Evolutionary conservation across 2,113 vertebrate species (phyloP), one percentile per base, ranked within the genome.

Genomic region (Nothocercus julius): DNA sequence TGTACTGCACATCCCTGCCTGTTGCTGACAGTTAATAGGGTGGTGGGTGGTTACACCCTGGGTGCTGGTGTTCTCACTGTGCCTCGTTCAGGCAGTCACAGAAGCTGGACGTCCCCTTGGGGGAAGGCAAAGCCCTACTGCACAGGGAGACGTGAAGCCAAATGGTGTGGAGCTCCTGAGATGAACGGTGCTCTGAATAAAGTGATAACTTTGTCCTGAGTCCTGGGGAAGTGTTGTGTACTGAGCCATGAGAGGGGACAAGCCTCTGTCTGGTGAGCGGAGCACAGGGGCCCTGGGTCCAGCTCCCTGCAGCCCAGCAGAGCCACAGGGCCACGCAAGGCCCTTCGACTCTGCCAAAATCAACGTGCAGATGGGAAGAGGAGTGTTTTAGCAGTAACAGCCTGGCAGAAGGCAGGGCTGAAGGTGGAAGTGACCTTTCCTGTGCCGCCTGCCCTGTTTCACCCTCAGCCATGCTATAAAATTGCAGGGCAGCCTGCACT

Each of bases 121-220:
- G 53, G 51, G 16, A 58, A 28, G 36, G 59, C 34, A 36, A 15
- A 49, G 69, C 17, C 49, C 44, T 85, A 32, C 2, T 1, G 25
- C 24, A 19, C 1, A 27, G 27, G 38, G 13, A 5, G 64, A 40
- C 3, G 20, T 28, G 68, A 51, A 49, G n/a, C 45, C 25, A 21
- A 45, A 25, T 45, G 76, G 51, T 1, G 49, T 1, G 68, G 91
- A 87, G 59, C 68, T 28, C 67, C 64, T 49, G 36, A 9, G 12
- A 16, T 42, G 47, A 42, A 32, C 0, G 1, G 80, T 84, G 90
- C 87, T 63, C 30, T 80, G 61, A 95, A 91, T 97, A 91, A 97
- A 96, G 82, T 44, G 56, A 30, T 86, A 81, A 81, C 83, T 95
- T 81, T 85, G 89, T 87, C 85, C 72, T 78, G 1, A 5, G 80